Conservation (phyloP, 2,888 invertebrate species). For the Tenthredo notha region DNA sequence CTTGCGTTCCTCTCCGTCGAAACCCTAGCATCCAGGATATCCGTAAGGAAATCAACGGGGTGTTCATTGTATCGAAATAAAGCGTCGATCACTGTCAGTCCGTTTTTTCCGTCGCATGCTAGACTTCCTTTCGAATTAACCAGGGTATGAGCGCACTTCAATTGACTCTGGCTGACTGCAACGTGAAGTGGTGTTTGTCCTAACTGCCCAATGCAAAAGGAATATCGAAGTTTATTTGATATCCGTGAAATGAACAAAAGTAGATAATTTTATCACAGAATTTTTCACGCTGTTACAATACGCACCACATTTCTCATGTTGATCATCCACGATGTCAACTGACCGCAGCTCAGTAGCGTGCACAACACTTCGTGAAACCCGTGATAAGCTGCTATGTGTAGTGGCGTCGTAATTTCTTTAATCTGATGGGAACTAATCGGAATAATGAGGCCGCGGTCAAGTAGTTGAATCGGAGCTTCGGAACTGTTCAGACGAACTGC, state of each 20-base stretch:
- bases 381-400: slow-evolving; percentile 75
- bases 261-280: not conserved
- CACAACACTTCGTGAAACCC: slow-evolving; percentile 65
- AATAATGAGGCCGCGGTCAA: slow-evolving; percentile 73
- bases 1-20: slow-evolving; percentile 65
- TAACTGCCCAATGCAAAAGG: slow-evolving; percentile 62
- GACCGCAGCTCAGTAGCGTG: slow-evolving; percentile 57
- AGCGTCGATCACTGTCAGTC: slow-evolving; percentile 74
- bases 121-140: slow-evolving; percentile 77
- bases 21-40: slow-evolving; percentile 73
- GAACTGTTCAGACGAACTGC: slow-evolving; percentile 74
- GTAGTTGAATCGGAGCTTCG: slow-evolving; percentile 69
- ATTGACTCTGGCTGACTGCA: slow-evolving; percentile 80
- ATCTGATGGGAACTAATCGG: slow-evolving; percentile 58
- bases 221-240: not conserved
- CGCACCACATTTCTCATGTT: not conserved
- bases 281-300: not conserved
- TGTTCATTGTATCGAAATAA: slow-evolving; percentile 74
- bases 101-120: slow-evolving; percentile 69
- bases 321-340: not conserved
- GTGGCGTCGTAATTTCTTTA: slow-evolving; percentile 70
- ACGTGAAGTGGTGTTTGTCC: slow-evolving; percentile 80
- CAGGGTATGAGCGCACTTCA: slow-evolving; percentile 78
- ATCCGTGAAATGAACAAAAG: not conserved
- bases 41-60: slow-evolving; percentile 73